Percentiles rank a stretch among this genome's conserved stretches.
These are phyloP conservation scores for Ectemnius continuus DNA, from an alignment of 2,888 invertebrate genomes.

Conservation along the genomic window DNA sequence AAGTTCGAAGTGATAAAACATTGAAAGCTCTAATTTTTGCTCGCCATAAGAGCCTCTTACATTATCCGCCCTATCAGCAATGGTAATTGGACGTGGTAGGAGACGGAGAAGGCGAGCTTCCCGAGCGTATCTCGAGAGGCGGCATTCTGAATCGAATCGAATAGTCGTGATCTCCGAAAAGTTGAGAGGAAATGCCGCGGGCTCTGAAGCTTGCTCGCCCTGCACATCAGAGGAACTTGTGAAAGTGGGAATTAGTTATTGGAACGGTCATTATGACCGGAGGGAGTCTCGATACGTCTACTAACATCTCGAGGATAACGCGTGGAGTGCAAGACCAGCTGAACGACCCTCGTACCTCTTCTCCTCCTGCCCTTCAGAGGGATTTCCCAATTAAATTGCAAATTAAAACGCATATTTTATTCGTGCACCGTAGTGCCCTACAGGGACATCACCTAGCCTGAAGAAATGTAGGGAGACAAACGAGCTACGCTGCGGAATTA, in stretches of 20 bases:
- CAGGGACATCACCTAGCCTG: conserved; percentile 30
- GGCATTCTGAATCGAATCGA: conserved; percentile 1
- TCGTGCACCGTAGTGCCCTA: conserved; percentile 43
- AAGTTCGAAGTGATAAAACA: conserved; percentile 3
- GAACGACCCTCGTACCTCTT: conserved; percentile 19
- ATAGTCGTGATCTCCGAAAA: conserved; percentile 10
- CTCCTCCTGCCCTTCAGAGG: conserved; percentile 26
- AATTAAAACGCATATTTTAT: conserved; percentile 70
- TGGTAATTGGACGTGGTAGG: not conserved
- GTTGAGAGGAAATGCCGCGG: not conserved
- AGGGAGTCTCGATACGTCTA: conserved; percentile 7
- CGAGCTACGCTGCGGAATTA: conserved; percentile 44
- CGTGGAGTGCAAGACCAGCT: conserved; percentile 3
- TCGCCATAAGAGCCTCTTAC: not conserved
- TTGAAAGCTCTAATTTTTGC: conserved; percentile 1
- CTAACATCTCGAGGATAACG: conserved; percentile 17
- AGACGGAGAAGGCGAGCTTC: not conserved
- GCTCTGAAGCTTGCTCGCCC: not conserved
- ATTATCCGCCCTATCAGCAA: conserved; percentile 3
- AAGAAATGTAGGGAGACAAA: conserved; percentile 32
- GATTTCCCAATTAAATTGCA: conserved; percentile 69
- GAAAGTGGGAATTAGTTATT: conserved; percentile 37
- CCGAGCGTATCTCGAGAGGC: not conserved
- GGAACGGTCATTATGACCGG: conserved; percentile 23
- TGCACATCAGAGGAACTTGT: conserved; percentile 15